A percentile compares a stretch with the other conserved stretches of the same genome.
These are phyloP conservation scores for Callorhinus ursinus DNA, from an alignment of 2,113 vertebrate genomes.

Conservation along the genomic window DNA sequence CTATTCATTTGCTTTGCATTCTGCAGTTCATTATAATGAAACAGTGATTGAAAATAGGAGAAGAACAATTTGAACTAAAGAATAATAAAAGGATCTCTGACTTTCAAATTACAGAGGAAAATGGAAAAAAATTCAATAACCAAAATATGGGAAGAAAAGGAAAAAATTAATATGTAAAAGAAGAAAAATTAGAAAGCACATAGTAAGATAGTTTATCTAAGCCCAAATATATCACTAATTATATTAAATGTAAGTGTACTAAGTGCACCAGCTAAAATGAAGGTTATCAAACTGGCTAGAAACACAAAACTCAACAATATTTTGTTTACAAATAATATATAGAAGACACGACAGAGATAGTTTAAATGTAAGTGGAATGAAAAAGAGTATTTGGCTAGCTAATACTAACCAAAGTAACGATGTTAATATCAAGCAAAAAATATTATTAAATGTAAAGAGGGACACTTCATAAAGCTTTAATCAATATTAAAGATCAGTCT, in stretches of 20 bases:
- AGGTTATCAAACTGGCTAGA: conserved; percentile 7
- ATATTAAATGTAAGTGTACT: conserved; percentile 35
- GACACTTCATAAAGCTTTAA: background rate
- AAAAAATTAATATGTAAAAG: background rate
- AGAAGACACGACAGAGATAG: background rate
- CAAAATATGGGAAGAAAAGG: conserved; percentile 28
- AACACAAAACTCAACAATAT: background rate
- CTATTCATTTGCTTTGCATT: background rate
- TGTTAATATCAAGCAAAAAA: background rate
- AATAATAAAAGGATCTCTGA: background rate
- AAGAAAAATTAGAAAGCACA: conserved; percentile 1
- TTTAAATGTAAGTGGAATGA: background rate
- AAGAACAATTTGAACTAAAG: conserved; percentile 2
- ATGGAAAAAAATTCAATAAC: background rate
- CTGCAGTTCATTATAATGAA: background rate
- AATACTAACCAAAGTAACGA: background rate
- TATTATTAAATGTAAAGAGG: conserved; percentile 8
- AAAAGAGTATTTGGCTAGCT: background rate
- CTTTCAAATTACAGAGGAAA: conserved; percentile 30
- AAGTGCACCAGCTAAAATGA: conserved; percentile 7
- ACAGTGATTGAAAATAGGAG: background rate
- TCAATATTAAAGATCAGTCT: background rate
- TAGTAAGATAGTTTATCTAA: background rate
- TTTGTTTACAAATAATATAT: background rate
- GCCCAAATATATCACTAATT: background rate